These are phyloP conservation scores for Actias luna DNA, from an alignment of 2,888 invertebrate species.

Conservation along the genomic window DNA sequence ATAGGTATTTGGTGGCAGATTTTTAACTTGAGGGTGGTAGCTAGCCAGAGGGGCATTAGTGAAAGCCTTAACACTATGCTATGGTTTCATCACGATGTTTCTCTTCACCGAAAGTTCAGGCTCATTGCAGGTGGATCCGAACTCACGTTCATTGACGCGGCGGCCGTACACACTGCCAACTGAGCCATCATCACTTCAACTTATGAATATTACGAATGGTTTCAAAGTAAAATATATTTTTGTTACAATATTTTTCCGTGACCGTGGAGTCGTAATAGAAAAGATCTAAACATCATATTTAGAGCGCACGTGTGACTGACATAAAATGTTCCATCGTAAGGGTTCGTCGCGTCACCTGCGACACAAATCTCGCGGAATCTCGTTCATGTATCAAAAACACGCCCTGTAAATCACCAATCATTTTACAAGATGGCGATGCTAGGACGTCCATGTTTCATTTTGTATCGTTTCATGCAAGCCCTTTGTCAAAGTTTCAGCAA, in stretches of 20 bases:
- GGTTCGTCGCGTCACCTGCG: constrained; percentile 50
- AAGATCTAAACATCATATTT: constrained; percentile 23
- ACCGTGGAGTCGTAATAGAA: not conserved
- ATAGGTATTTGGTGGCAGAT: too few relatives aligned
- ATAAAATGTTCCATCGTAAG: constrained; percentile 50
- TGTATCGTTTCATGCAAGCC: constrained; percentile 50
- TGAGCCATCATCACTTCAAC: too few relatives aligned
- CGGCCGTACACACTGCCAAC: too few relatives aligned
- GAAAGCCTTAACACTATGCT: too few relatives aligned
- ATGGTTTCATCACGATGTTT: too few relatives aligned
- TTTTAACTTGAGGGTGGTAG: too few relatives aligned
- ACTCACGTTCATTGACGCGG: too few relatives aligned
- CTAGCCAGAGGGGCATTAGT: too few relatives aligned
- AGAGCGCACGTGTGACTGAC: constrained; percentile 31
- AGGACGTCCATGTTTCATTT: constrained; percentile 59
- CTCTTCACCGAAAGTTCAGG: too few relatives aligned
- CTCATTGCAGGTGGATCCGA: too few relatives aligned
- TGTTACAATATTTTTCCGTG: not conserved
- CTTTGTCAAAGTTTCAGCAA: constrained; percentile 38
- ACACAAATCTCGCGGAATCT: constrained; percentile 56
- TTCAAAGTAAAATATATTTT: not conserved
- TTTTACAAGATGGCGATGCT: constrained; percentile 61
- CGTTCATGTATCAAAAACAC: constrained; percentile 60
- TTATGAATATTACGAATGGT: too few relatives aligned
- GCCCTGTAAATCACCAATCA: constrained; percentile 66